Conservation (phyloP, 2,888 invertebrate genomes). For the Caenorhabditis uteleia region DNA sequence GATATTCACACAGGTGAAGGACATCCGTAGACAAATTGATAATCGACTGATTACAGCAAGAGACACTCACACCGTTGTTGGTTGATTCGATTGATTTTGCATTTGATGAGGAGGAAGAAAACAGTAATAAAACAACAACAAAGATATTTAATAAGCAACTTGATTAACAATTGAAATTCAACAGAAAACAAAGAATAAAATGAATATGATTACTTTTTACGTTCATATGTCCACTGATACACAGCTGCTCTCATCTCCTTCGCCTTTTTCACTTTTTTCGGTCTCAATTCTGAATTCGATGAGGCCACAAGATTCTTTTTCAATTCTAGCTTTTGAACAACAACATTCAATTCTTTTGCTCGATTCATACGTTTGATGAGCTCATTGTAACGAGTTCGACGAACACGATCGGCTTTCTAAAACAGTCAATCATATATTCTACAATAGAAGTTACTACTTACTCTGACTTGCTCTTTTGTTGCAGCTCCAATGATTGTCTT, state of each 20-base stretch:
- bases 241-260: conserved; percentile 59
- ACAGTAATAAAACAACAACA: not conserved
- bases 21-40: not conserved
- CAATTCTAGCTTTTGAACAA: conserved; percentile 62
- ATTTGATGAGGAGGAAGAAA: conserved; percentile 4
- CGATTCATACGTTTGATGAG: conserved; percentile 62
- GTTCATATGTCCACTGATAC: conserved; percentile 67
- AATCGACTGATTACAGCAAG: not conserved
- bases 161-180: not conserved
- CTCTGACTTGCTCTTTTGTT: conserved; percentile 43
- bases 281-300: conserved; percentile 48
- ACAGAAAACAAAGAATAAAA: not conserved
- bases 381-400: conserved; percentile 62
- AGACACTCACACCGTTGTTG: conserved; percentile 16
- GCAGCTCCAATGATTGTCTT: conserved; percentile 42
- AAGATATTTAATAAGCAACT: not conserved
- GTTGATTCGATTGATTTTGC: conserved; percentile 9
- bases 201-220: conserved; percentile 54
- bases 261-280: conserved; percentile 57
- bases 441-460: conserved; percentile 1
- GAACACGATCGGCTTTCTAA: conserved; percentile 55
- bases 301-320: conserved; percentile 56
- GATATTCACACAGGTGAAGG: conserved; percentile 11
- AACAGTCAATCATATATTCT: conserved; percentile 1
- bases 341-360: conserved; percentile 59